Evolutionary conservation across 2,888 invertebrate genomes (phyloP).

Genomic region (Phrixothrix hirtus): DNA sequence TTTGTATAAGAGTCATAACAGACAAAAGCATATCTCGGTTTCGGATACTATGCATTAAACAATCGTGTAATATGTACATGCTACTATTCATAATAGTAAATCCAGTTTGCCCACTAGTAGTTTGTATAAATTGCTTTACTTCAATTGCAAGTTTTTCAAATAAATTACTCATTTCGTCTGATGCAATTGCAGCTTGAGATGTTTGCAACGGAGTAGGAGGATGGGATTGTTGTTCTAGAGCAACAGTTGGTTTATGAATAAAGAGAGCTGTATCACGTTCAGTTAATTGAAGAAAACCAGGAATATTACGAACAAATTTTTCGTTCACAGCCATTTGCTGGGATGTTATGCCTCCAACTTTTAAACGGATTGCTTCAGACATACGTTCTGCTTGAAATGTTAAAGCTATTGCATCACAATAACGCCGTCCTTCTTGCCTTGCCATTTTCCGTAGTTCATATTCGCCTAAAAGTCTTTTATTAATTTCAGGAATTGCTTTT

Average conservation of each 20-base stretch:
- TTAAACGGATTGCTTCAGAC: slow-evolving; percentile 90
- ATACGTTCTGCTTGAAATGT: slow-evolving; percentile 92
- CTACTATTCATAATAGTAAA: slow-evolving; percentile 69
- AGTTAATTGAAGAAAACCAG: slow-evolving; percentile 86
- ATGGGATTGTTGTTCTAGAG: slow-evolving; percentile 52
- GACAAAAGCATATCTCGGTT: slow-evolving; percentile 72
- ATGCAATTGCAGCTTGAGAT: slow-evolving; percentile 38
- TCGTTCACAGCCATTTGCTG: slow-evolving; percentile 94
- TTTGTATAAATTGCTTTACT: slow-evolving; percentile 77
- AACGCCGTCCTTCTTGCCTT: slow-evolving; percentile 82
- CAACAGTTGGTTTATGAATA: slow-evolving; percentile 70
- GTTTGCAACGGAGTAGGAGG: slow-evolving; percentile 46
- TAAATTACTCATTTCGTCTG: slow-evolving; percentile 79
- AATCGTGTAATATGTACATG: slow-evolving; percentile 79
- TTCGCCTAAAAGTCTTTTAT: slow-evolving; percentile 86
- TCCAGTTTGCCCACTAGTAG: slow-evolving; percentile 61
- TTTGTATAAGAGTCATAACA: slow-evolving; percentile 79
- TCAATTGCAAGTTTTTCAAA: slow-evolving; percentile 76
- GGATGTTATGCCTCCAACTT: slow-evolving; percentile 79
- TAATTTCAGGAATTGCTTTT: slow-evolving; percentile 94
- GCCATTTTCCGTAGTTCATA: slow-evolving; percentile 89
- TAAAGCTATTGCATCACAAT: slow-evolving; percentile 84
- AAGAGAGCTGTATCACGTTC: slow-evolving; percentile 79
- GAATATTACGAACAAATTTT: slow-evolving; percentile 94
- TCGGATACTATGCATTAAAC: slow-evolving; percentile 76